Conservation (phyloP, 2,113 vertebrate species). For the Thamnaconus septentrionalis region DNA sequence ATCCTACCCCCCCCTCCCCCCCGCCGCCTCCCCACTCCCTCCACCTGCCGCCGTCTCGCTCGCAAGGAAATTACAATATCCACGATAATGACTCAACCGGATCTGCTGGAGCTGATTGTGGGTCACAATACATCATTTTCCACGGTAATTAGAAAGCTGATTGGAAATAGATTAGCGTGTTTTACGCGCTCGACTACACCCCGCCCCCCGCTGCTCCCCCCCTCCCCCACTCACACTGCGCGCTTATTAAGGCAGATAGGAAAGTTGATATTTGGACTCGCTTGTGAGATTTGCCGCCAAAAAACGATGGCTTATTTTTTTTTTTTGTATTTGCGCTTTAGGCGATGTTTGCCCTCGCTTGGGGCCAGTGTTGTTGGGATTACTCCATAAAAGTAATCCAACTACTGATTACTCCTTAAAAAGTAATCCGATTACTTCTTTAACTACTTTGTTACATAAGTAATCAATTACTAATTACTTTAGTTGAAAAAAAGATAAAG, state of each 20-base stretch:
- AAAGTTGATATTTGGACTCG: slow-evolving; percentile 28
- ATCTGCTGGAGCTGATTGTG: slow-evolving; percentile 69
- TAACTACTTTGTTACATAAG: too few relatives aligned
- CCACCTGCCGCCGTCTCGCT: slow-evolving; percentile 34
- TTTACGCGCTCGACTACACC: slow-evolving; percentile 16
- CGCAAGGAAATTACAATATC: slow-evolving; percentile 66
- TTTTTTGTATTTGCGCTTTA: slow-evolving; percentile 11
- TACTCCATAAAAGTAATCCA: too few relatives aligned
- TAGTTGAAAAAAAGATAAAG: too few relatives aligned
- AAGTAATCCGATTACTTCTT: too few relatives aligned
- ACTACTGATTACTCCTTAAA: too few relatives aligned
- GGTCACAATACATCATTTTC: slow-evolving; percentile 72
- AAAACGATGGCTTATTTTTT: neutral
- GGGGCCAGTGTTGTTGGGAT: too few relatives aligned
- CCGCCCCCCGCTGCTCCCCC: neutral
- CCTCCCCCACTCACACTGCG: slow-evolving; percentile 27
- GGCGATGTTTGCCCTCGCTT: slow-evolving; percentile 9
- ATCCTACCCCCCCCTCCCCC: slow-evolving; percentile 23
- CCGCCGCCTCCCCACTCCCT: slow-evolving; percentile 12
- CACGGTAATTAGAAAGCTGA: slow-evolving; percentile 71
- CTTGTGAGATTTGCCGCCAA: slow-evolving; percentile 15
- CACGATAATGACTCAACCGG: slow-evolving; percentile 69
- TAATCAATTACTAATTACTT: too few relatives aligned
- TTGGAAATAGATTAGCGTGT: slow-evolving; percentile 71
- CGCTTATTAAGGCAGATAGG: slow-evolving; percentile 36